A percentile compares a stretch with the other conserved stretches of the same genome.
Evolutionary conservation across 2,113 vertebrate species (phyloP).

Genomic region (Tupaia tana): DNA sequence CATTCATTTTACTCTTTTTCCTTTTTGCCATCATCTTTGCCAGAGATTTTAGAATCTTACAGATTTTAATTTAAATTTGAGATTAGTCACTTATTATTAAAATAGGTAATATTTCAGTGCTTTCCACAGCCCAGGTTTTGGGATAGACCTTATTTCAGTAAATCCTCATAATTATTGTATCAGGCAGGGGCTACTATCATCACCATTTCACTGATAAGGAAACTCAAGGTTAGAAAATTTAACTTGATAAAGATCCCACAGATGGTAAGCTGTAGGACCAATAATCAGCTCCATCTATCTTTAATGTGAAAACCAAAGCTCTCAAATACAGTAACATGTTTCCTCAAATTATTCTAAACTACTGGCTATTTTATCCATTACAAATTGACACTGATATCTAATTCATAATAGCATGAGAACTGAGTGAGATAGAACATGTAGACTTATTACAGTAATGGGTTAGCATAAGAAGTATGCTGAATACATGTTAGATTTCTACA

Average conservation of each 20-base stretch:
- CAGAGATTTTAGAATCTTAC: not conserved
- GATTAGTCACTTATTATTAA: not conserved
- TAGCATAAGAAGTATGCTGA: not conserved
- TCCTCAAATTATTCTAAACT: not conserved
- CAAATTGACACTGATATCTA: conserved; percentile 36
- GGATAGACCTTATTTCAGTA: not conserved
- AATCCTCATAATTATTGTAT: not conserved
- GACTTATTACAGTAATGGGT: not conserved
- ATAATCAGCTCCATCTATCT: not conserved
- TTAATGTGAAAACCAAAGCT: not conserved
- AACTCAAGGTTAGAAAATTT: not conserved
- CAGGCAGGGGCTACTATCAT: not conserved
- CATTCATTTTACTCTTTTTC: not conserved
- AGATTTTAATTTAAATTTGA: conserved; percentile 5
- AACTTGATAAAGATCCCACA: not conserved
- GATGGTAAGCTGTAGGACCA: not conserved
- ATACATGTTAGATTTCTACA: not conserved
- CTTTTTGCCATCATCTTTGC: not conserved
- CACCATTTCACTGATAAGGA: not conserved
- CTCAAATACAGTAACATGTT: not conserved
- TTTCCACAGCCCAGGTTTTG: not conserved
- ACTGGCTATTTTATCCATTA: not conserved
- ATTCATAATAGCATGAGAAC: not conserved
- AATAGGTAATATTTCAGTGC: not conserved
- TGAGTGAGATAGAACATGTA: conserved; percentile 24